Evolutionary conservation across 2,797 vertebrate genomes (phyloP).

Genomic region (Channallabes apus): DNA sequence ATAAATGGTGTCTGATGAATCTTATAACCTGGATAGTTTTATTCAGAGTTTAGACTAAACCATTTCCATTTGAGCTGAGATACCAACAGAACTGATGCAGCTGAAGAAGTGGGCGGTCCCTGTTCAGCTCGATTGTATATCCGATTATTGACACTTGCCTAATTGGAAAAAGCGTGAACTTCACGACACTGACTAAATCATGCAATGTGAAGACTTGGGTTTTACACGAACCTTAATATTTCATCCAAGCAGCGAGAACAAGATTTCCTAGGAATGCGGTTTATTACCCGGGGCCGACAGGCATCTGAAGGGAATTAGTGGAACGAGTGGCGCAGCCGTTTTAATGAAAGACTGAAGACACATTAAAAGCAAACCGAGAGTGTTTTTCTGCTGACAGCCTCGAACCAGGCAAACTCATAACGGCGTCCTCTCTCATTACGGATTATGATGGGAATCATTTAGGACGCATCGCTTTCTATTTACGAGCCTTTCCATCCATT

Average conservation of each 20-base stretch:
- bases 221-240: conserved; percentile 75
- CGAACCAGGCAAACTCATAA: conserved; percentile 43
- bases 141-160: conserved; percentile 22
- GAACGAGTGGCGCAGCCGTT: conserved; percentile 46
- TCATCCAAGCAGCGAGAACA: conserved; percentile 63
- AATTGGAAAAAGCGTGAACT: conserved; percentile 48
- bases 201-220: conserved; percentile 62
- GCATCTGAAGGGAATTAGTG: conserved; percentile 47
- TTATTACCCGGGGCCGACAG: conserved; percentile 54
- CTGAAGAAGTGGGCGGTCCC: background rate
- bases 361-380: conserved; percentile 54
- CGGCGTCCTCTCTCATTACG: conserved; percentile 53
- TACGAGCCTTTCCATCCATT: conserved; percentile 35
- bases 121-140: background rate
- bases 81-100: conserved; percentile 4
- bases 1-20: background rate
- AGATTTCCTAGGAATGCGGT: conserved; percentile 62
- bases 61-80: background rate
- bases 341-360: conserved; percentile 65
- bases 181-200: conserved; percentile 48
- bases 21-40: background rate
- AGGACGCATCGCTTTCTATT: conserved; percentile 48
- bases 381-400: conserved; percentile 44
- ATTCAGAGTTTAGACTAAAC: background rate
- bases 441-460: conserved; percentile 64